These are phyloP conservation scores for Campaea margaritaria DNA, from an alignment of 2,888 invertebrate genomes.

Conservation along the genomic window DNA sequence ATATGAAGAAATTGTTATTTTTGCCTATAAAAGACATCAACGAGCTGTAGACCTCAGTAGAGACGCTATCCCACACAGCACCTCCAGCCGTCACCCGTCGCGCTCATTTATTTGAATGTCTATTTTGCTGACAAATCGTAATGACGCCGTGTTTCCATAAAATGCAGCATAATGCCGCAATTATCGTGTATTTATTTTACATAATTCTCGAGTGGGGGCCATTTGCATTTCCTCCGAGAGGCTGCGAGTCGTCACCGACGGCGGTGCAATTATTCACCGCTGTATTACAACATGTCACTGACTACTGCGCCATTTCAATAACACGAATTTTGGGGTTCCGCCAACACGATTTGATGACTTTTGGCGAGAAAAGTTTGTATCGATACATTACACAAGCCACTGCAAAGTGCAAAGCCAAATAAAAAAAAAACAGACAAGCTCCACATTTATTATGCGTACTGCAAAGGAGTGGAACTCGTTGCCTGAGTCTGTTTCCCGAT, in stretches of 20 bases:
- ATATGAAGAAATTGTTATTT: too few species aligned
- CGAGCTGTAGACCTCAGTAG: slow-evolving; percentile 4
- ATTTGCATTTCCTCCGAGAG: slow-evolving; percentile 43
- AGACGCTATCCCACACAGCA: neutral
- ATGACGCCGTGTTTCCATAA: slow-evolving; percentile 24
- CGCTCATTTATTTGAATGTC: slow-evolving; percentile 9
- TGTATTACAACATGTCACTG: slow-evolving; percentile 44
- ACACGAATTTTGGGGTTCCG: slow-evolving; percentile 45
- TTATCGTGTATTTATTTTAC: slow-evolving; percentile 40
- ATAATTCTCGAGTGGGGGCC: slow-evolving; percentile 38
- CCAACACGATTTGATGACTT: slow-evolving; percentile 5
- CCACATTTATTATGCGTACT: too few species aligned
- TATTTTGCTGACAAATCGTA: slow-evolving; percentile 20
- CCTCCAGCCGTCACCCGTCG: neutral
- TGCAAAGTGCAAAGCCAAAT: too few species aligned
- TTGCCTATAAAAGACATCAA: slow-evolving; percentile 29
- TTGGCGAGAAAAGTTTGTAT: neutral
- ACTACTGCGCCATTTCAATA: slow-evolving; percentile 41
- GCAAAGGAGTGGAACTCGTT: too few species aligned
- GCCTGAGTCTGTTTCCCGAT: too few species aligned
- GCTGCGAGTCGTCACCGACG: slow-evolving; percentile 25
- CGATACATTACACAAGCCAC: too few species aligned
- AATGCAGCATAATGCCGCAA: slow-evolving; percentile 29
- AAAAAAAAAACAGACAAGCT: too few species aligned
- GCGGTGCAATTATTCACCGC: slow-evolving; percentile 46